These are phyloP conservation scores for Celastrina argiolus DNA, from an alignment of 2,888 invertebrate genomes.

Conservation along the genomic window DNA sequence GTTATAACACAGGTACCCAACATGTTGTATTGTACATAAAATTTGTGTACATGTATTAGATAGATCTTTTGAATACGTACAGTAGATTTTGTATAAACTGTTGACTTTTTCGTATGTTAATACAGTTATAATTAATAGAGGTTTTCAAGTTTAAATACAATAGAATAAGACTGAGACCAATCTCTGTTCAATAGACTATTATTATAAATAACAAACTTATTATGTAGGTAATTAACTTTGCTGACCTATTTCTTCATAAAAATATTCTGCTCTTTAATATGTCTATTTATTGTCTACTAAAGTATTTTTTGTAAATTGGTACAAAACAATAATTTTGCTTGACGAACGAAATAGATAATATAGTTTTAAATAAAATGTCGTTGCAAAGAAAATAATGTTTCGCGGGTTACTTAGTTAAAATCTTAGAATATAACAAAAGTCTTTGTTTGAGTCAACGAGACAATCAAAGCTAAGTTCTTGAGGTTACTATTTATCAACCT, in stretches of 20 bases:
- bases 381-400: too few relatives aligned
- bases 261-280: not conserved
- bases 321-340: too few relatives aligned
- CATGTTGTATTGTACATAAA: slow-evolving; percentile 7
- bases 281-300: too few relatives aligned
- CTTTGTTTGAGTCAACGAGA: too few relatives aligned
- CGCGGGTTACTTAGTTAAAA: too few relatives aligned
- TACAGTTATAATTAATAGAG: slow-evolving; percentile 31
- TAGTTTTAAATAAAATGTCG: too few relatives aligned
- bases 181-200: slow-evolving; percentile 34
- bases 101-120: slow-evolving; percentile 18
- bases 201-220: not conserved
- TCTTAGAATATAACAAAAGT: too few relatives aligned
- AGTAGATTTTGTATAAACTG: slow-evolving; percentile 25
- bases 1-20: not conserved
- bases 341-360: too few relatives aligned
- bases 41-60: slow-evolving; percentile 22
- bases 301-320: too few relatives aligned
- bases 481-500: too few relatives aligned
- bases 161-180: slow-evolving; percentile 68
- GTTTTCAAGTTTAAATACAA: slow-evolving; percentile 36
- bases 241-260: not conserved
- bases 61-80: slow-evolving; percentile 18
- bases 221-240: not conserved
- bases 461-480: too few relatives aligned